phyloP scores from a whole-genome alignment of 2,888 invertebrate genomes.

The Crossocerus cetratus region DNA sequence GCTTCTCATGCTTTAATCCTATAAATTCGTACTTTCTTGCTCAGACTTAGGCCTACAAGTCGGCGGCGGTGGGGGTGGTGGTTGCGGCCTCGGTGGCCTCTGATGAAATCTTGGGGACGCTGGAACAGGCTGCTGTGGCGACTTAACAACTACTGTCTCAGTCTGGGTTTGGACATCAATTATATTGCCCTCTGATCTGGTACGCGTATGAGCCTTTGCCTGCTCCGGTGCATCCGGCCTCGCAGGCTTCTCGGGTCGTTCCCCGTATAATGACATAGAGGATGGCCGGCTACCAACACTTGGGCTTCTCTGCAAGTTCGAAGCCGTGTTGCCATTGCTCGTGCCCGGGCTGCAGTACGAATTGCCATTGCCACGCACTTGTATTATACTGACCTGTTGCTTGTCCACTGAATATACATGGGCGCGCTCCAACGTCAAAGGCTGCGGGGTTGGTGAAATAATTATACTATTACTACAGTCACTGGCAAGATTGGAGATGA shows the following conservation, averaged over 20 bases:
- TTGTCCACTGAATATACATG: slow-evolving; percentile 86
- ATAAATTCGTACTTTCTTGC: slow-evolving; percentile 75
- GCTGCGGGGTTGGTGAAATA: slow-evolving; percentile 62
- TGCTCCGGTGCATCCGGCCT: slow-evolving; percentile 68
- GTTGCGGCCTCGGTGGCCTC: slow-evolving; percentile 74
- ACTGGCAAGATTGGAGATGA: too few relatives aligned
- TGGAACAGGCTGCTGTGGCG: slow-evolving; percentile 66
- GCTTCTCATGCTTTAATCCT: slow-evolving; percentile 37
- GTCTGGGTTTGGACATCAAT: slow-evolving; percentile 78
- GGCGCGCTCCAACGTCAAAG: slow-evolving; percentile 81
- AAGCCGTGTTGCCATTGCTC: slow-evolving; percentile 72
- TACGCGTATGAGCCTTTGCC: slow-evolving; percentile 68
- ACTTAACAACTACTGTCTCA: slow-evolving; percentile 68
- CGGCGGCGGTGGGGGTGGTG: slow-evolving; percentile 74
- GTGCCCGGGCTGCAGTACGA: slow-evolving; percentile 50
- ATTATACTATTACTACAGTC: slow-evolving; percentile 1
- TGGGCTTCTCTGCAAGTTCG: slow-evolving; percentile 76
- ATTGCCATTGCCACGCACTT: slow-evolving; percentile 77
- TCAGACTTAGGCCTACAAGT: slow-evolving; percentile 68
- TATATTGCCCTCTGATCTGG: slow-evolving; percentile 82
- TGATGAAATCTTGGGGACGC: slow-evolving; percentile 72
- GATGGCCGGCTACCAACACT: slow-evolving; percentile 74
- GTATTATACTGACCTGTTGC: slow-evolving; percentile 85
- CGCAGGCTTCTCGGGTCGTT: slow-evolving; percentile 67
- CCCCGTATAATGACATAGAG: slow-evolving; percentile 71